Evolutionary conservation across 2,888 invertebrate genomes (phyloP), one percentile per base, ranked within the genome.

Genomic region (Allacma fusca): DNA sequence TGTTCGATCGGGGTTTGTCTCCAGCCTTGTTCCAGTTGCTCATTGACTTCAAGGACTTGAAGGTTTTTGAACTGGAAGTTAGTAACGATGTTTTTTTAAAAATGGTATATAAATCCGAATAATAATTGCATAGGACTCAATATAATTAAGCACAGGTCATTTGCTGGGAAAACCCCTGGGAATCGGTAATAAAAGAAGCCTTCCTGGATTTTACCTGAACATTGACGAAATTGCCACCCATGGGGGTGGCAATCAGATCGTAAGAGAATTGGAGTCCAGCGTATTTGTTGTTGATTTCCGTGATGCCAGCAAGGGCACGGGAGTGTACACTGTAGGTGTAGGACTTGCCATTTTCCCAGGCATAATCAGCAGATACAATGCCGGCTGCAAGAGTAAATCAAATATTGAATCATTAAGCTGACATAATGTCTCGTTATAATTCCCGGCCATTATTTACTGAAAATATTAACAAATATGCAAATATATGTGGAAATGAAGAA

Each of bases 281-380:
- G 77, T 84, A 86, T 77, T 86, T 85, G 21, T 84, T 82, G 70
- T 84, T 82, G 24, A 85, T 84, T 50, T 80, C 82, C 0, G 86
- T 85, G 5, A 86, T 79, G 13, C 87, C 87, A 0, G 86, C 84
- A 71, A 86, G 75, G n/a, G 86, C 81, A 64, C 87, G 85, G 1
- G 86, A 85, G 43, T 85, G 84, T 80, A 87, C 86, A 4, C 83
- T 76, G 80, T 87, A 87, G 16, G 83, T 81, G 82, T 86, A 87
- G 40, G 86, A 85, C n/a, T 85, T 84, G 5, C 85, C 85, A 4
- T 84, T 57, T 40, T 80, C 77, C 83, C 83, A 84, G 43, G 80
- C 83, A 59, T 69, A 82, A 23, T 83, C 80, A 50, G 83, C 77
- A 44, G 81, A 78, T 16, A 82, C 76, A 64, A 75, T 65, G 62